These are phyloP conservation scores for Oscheius sp. DNA, from an alignment of 2,888 invertebrate genomes.

Conservation along the genomic window DNA sequence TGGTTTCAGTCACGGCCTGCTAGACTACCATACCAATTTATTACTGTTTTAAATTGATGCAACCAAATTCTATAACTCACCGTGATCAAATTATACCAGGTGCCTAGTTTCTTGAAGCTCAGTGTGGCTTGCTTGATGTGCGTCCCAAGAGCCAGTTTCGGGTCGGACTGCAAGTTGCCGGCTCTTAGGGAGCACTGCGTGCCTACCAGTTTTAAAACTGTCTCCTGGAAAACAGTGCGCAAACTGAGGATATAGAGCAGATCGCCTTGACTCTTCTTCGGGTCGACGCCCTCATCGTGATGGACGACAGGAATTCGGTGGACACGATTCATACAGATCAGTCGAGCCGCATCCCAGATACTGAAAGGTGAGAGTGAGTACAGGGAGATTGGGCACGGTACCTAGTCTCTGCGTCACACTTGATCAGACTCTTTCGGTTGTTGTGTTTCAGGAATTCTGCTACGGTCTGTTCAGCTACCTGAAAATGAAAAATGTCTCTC, in stretches of 20 bases:
- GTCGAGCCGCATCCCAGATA: slow-evolving; percentile 70
- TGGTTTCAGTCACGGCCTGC: too few relatives aligned
- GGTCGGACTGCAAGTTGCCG: slow-evolving; percentile 56
- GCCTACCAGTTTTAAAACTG: slow-evolving; percentile 64
- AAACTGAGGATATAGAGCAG: slow-evolving; percentile 64
- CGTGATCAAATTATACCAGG: slow-evolving; percentile 63
- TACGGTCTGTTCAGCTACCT: slow-evolving; percentile 48
- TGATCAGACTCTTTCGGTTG: slow-evolving; percentile 35
- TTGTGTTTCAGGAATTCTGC: slow-evolving; percentile 39
- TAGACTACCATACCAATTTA: too few relatives aligned
- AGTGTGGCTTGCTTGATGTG: slow-evolving; percentile 63
- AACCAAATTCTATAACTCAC: slow-evolving; percentile 42
- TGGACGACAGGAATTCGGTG: slow-evolving; percentile 67
- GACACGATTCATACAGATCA: slow-evolving; percentile 67
- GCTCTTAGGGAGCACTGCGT: not conserved
- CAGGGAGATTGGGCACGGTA: not conserved
- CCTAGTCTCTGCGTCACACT: slow-evolving; percentile 32
- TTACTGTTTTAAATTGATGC: too few relatives aligned
- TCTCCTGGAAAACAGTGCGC: slow-evolving; percentile 62
- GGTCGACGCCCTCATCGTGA: slow-evolving; percentile 43
- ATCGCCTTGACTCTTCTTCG: slow-evolving; percentile 44
- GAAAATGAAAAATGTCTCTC: not conserved
- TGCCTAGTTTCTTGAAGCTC: slow-evolving; percentile 63
- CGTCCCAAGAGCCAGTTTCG: slow-evolving; percentile 61
- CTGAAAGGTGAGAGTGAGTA: slow-evolving; percentile 44